Conservation (phyloP, 2,888 invertebrate genomes). For the Cynaeus angustus region DNA sequence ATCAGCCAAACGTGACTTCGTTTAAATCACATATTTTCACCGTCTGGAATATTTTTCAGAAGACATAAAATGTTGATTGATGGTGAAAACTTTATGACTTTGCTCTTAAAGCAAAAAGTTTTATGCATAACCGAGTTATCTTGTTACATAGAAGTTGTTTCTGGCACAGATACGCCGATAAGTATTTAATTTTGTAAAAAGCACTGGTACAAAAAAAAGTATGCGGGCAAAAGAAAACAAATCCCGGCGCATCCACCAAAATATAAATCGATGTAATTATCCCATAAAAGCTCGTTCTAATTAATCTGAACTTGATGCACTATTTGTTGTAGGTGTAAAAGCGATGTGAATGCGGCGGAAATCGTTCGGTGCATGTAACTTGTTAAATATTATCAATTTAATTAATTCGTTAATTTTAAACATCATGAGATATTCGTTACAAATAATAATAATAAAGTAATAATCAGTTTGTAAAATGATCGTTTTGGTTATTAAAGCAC, state of each 20-base stretch:
- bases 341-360: too few species aligned
- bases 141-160: not conserved
- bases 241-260: slow-evolving; percentile 19
- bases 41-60: slow-evolving; percentile 16
- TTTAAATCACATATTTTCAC: slow-evolving; percentile 15
- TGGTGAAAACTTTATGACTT: slow-evolving; percentile 32
- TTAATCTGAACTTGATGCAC: too few species aligned
- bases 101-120: slow-evolving; percentile 19
- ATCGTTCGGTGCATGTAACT: too few species aligned
- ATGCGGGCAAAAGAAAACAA: not conserved
- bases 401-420: too few species aligned
- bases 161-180: not conserved
- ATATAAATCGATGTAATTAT: not conserved
- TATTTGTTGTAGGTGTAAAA: too few species aligned
- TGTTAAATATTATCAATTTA: too few species aligned
- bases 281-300: too few species aligned
- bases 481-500: too few species aligned
- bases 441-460: too few species aligned
- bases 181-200: not conserved
- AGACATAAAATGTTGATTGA: slow-evolving; percentile 26
- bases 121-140: not conserved
- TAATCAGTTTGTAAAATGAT: too few species aligned
- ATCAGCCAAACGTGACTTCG: slow-evolving; percentile 22
- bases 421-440: too few species aligned
- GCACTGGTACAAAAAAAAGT: not conserved